Conservation (phyloP, 2,113 vertebrate species). For the Corythoichthys intestinalis region DNA sequence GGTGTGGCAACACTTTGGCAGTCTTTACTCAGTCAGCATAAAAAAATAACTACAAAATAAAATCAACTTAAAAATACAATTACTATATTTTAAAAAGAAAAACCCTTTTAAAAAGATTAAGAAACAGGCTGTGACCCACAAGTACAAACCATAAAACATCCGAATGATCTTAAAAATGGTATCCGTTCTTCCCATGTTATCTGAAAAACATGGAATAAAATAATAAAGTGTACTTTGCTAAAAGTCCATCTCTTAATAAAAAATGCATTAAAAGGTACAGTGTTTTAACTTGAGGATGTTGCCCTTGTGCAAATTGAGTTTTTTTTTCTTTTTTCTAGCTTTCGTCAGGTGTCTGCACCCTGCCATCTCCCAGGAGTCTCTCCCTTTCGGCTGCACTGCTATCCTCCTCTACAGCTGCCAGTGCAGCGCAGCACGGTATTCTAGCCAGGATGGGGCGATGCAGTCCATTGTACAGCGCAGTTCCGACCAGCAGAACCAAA, state of each 20-base stretch:
- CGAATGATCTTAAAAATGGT: neutral
- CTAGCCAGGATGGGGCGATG: conserved; percentile 77
- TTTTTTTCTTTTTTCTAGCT: conserved; percentile 32
- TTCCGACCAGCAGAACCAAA: conserved; percentile 77
- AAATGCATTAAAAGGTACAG: conserved; percentile 7
- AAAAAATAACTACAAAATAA: conserved; percentile 5
- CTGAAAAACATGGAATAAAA: conserved; percentile 1
- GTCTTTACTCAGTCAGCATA: conserved; percentile 2
- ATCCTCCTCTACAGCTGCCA: conserved; percentile 25
- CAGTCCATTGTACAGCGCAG: conserved; percentile 85
- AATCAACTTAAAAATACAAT: neutral
- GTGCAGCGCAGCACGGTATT: conserved; percentile 40
- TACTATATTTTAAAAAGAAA: neutral
- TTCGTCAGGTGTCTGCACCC: conserved; percentile 28
- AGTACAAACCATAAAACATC: conserved; percentile 1
- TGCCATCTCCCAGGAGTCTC: conserved; percentile 65
- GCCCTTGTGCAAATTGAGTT: neutral
- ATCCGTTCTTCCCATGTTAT: neutral
- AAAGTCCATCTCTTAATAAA: neutral
- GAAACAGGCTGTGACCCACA: neutral
- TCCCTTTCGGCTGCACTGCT: conserved; percentile 62
- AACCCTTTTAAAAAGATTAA: neutral
- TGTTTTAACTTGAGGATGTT: conserved; percentile 8
- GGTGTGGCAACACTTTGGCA: conserved; percentile 20
- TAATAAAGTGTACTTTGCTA: neutral